phyloP scores from a whole-genome alignment of 2,888 invertebrate genomes.

The Hyppa rectilinea region DNA sequence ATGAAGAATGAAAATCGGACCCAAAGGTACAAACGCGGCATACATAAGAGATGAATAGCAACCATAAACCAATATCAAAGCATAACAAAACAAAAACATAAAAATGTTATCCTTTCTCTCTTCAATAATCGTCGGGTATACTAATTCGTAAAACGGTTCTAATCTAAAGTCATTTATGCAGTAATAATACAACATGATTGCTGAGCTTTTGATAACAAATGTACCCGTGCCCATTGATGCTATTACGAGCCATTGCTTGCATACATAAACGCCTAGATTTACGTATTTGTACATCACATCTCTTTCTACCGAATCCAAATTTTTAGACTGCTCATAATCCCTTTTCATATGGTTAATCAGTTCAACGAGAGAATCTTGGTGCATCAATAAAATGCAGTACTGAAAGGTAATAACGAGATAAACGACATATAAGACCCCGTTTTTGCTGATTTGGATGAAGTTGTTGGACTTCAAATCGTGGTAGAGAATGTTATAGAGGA shows the following conservation, averaged over 20 bases:
- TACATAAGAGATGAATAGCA: constrained; percentile 66
- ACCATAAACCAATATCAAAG: constrained; percentile 46
- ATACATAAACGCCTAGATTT: constrained; percentile 63
- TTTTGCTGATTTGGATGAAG: constrained; percentile 62
- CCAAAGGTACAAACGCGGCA: constrained; percentile 73
- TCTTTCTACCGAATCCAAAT: constrained; percentile 62
- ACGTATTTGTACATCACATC: constrained; percentile 65
- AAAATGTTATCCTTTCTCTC: constrained; percentile 60
- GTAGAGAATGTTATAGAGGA: constrained; percentile 58
- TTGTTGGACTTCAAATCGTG: constrained; percentile 53
- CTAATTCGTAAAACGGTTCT: constrained; percentile 67
- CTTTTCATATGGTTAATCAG: constrained; percentile 69
- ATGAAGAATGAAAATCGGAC: constrained; percentile 77
- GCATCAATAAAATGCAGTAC: constrained; percentile 60
- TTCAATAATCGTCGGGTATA: constrained; percentile 69
- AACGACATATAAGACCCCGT: constrained; percentile 47
- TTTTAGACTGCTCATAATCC: constrained; percentile 66
- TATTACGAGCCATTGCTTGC: constrained; percentile 69
- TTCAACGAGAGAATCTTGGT: constrained; percentile 59
- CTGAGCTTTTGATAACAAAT: constrained; percentile 64
- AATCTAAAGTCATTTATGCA: constrained; percentile 62
- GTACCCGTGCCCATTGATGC: fast-evolving
- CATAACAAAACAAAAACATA: constrained; percentile 55
- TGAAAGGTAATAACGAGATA: constrained; percentile 43
- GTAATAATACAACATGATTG: constrained; percentile 62